Conservation (phyloP, 2,797 vertebrate species). For the Scomberomorus guttatus region DNA sequence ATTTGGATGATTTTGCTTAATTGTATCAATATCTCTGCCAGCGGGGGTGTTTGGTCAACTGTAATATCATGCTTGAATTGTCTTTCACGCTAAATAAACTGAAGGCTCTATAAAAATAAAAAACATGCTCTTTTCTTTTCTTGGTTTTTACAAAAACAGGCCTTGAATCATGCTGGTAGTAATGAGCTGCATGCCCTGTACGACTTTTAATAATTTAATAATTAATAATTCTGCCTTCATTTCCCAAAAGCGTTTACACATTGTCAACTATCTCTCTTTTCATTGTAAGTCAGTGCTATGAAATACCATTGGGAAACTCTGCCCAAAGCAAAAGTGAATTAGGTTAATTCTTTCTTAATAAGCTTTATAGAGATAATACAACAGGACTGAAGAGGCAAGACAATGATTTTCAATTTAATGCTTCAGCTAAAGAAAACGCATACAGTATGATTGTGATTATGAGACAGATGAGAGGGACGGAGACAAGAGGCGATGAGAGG, state of each 20-base stretch:
- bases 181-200: constrained; percentile 42
- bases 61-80: constrained; percentile 2
- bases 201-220: constrained; percentile 21
- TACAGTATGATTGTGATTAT: constrained; percentile 7
- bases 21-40: background rate
- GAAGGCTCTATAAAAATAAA: background rate
- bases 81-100: background rate
- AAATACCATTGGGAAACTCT: constrained; percentile 55
- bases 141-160: constrained; percentile 33
- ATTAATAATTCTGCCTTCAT: constrained; percentile 67
- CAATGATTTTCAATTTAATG: constrained; percentile 54
- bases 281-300: constrained; percentile 53
- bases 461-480: constrained; percentile 8
- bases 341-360: constrained; percentile 80
- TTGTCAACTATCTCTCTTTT: constrained; percentile 60
- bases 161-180: constrained; percentile 23
- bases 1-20: background rate
- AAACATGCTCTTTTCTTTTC: background rate
- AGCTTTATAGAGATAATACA: constrained; percentile 66
- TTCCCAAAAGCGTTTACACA: constrained; percentile 69
- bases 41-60: background rate
- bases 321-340: constrained; percentile 69
- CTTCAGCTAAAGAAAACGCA: constrained; percentile 30
- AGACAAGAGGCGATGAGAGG: constrained; percentile 1
- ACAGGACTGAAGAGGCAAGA: constrained; percentile 38